Percentiles rank a stretch among this genome's conserved stretches.
These are phyloP conservation scores for Trididemnum miniatum DNA, from an alignment of 23 tunicate species.

Conservation along the genomic window DNA sequence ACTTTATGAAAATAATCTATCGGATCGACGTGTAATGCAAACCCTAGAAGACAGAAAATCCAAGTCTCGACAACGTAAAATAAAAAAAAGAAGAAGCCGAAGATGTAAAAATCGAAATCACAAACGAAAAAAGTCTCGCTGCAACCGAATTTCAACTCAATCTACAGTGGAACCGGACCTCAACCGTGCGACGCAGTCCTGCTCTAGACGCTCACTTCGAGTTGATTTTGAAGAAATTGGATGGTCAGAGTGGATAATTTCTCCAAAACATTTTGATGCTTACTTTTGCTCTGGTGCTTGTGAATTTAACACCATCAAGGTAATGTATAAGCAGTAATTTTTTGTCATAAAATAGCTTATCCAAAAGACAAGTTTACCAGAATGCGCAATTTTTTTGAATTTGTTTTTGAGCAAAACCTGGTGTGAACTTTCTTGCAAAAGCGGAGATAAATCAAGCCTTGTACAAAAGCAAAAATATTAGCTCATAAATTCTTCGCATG, in stretches of 20 bases:
- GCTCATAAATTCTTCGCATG: no score
- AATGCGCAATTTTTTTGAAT: no score
- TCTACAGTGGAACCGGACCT: neutral
- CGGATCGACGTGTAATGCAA: slow-evolving; percentile 30
- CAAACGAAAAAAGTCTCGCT: slow-evolving; percentile 19
- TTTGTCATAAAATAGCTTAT: neutral
- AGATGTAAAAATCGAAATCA: slow-evolving; percentile 21
- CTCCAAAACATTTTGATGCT: slow-evolving; percentile 71
- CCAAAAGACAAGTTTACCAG: no score
- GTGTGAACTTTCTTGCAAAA: no score
- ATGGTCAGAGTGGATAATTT: slow-evolving; percentile 81
- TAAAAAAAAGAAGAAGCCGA: slow-evolving; percentile 31
- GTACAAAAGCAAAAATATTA: no score
- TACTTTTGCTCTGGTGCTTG: slow-evolving; percentile 89
- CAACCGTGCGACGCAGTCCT: slow-evolving; percentile 22
- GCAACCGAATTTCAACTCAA: neutral
- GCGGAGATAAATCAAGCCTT: no score
- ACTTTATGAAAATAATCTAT: slow-evolving; percentile 42
- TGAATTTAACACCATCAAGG: slow-evolving; percentile 47
- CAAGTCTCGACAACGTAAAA: slow-evolving; percentile 27
- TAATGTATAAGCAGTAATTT: neutral
- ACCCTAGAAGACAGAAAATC: slow-evolving; percentile 20
- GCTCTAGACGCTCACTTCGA: slow-evolving; percentile 46
- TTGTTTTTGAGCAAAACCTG: no score
- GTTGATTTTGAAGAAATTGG: slow-evolving; percentile 77